Evolutionary conservation across 1,140 invertebrate species (phyloP), one percentile per base, ranked within the genome.

Genomic region (Ooceraea biroi): DNA sequence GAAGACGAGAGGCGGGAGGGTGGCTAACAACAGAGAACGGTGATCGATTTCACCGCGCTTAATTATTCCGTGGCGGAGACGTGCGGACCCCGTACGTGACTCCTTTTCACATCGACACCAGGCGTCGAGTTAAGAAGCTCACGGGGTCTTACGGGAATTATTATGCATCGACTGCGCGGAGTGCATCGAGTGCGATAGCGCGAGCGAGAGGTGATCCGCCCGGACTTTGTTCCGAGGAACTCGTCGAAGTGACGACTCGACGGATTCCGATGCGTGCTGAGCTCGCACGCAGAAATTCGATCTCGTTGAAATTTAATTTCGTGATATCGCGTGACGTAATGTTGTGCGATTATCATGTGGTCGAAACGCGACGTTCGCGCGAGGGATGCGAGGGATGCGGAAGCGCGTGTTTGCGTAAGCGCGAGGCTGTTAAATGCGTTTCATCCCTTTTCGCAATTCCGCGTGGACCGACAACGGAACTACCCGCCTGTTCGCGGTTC

Each of bases 41-140:
- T 55, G 41, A 80, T 69, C 65, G 76, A 80, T 80, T 80, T 80
- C 76, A 71, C 76, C 52, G 50, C 50, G 44, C 14, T 41, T 80
- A 80, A 80, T 80, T 80, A 80, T 80, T 80, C 52, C 36, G n/a
- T 22, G 63, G 30, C 36, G 36, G 36, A 36, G 36, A 69, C 76
- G 50, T 68, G 30, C 36, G n/a, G 2, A 11, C 27, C 65, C 19
- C 25, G 50, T 80, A 80, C 65, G 76, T 80, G 76, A 80, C 63
- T 69, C 10, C 22, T 71, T 71, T 80, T 27, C 65, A 44, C 52
- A 55, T 80, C 36, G 22, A n/a, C 46, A 3, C 4, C 46, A 41
- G 4, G 8, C 63, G 36, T 19, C 22, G 22, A 46, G 68, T 68
- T 78, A 50, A 73, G 30, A 58, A 74, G 12, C 7, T 66, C 41